Evolutionary conservation across 1,140 invertebrate genomes (phyloP).

Genomic region (Apocrypta bakeri): DNA sequence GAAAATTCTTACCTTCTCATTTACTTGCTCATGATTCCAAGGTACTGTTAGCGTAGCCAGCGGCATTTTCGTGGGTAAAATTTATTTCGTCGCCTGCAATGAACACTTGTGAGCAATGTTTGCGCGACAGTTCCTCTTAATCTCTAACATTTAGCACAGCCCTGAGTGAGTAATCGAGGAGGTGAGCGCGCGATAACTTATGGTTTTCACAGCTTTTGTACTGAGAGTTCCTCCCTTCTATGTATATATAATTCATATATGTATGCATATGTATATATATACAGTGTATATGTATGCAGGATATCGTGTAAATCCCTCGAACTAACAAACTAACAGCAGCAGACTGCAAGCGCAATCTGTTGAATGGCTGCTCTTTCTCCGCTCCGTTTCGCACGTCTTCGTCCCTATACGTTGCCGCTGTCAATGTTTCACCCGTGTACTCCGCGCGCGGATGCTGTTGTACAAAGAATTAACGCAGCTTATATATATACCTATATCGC

Average conservation of each 20-base stretch:
- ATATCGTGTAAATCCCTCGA: neutral
- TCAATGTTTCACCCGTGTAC: neutral
- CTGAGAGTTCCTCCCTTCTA: too few relatives aligned
- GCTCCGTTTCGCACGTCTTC: too few relatives aligned
- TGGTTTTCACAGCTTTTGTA: neutral
- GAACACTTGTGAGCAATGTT: neutral
- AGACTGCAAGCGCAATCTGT: slow-evolving; percentile 26
- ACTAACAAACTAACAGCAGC: neutral
- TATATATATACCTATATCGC: neutral
- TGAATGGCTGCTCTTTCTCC: neutral
- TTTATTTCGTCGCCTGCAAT: neutral
- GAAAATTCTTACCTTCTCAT: slow-evolving; percentile 60
- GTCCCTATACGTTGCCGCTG: neutral
- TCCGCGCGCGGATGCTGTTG: neutral
- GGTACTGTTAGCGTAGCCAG: slow-evolving; percentile 69
- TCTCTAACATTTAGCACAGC: slow-evolving; percentile 44
- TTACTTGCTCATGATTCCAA: slow-evolving; percentile 68
- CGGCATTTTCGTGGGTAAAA: slow-evolving; percentile 63
- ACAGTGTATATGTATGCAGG: too few relatives aligned
- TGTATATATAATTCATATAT: too few relatives aligned
- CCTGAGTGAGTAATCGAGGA: slow-evolving; percentile 37
- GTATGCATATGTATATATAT: too few relatives aligned
- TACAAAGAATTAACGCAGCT: neutral
- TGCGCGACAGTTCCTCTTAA: slow-evolving; percentile 6
- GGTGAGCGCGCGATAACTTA: neutral